phyloP scores from a whole-genome alignment of 2,888 invertebrate species.

The Helobdella robusta region DNA sequence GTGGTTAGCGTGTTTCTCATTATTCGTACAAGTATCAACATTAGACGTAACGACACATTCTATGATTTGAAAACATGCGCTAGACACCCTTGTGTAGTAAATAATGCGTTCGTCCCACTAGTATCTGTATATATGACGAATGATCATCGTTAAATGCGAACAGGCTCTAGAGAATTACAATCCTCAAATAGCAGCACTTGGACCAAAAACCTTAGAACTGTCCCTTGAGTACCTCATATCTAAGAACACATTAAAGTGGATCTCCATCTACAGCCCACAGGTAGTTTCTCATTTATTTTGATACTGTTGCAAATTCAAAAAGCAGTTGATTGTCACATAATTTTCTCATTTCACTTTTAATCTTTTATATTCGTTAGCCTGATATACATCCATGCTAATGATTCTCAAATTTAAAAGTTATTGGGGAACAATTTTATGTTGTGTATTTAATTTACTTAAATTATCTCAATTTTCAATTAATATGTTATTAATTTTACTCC shows the following conservation, averaged over 20 bases:
- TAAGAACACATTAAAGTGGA: constrained; percentile 84
- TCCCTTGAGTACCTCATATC: constrained; percentile 89
- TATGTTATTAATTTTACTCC: too few relatives aligned
- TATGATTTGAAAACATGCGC: too few relatives aligned
- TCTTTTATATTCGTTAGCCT: neutral
- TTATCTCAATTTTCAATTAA: too few relatives aligned
- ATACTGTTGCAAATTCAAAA: neutral
- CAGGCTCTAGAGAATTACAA: constrained; percentile 10
- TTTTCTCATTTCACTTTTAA: neutral
- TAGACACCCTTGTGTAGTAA: too few relatives aligned
- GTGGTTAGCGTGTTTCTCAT: too few relatives aligned
- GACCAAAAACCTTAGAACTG: constrained; percentile 55
- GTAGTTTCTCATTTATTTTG: constrained; percentile 52
- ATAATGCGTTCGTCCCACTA: too few relatives aligned
- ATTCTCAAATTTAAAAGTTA: neutral
- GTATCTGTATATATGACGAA: too few relatives aligned
- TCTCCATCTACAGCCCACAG: constrained; percentile 73
- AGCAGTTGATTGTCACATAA: too few relatives aligned
- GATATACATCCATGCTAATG: neutral
- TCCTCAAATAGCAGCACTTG: neutral
- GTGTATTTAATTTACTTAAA: too few relatives aligned
- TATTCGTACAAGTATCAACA: too few relatives aligned
- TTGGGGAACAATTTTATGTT: neutral
- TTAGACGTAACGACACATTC: too few relatives aligned
- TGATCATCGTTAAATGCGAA: too few relatives aligned